Conservation (phyloP, 2,113 vertebrate genomes). For the Gymnocephalus cernua region DNA sequence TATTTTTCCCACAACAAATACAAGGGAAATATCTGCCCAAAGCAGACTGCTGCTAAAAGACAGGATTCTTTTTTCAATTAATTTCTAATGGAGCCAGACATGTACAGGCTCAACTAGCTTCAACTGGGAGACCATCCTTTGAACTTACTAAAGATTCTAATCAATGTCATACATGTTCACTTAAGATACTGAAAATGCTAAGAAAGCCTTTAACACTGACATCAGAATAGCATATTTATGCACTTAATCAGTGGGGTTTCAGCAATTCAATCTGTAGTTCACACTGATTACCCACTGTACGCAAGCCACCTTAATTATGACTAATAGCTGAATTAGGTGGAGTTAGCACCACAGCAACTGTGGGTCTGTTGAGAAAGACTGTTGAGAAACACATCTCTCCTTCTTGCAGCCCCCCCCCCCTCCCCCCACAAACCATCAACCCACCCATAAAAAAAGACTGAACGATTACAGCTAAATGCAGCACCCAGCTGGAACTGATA, state of each 20-base stretch:
- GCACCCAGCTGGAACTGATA: constrained; percentile 78
- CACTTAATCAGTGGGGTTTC: constrained; percentile 49
- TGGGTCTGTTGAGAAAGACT: constrained; percentile 29
- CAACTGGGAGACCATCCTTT: not conserved
- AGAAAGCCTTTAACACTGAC: not conserved
- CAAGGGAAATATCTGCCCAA: constrained; percentile 3
- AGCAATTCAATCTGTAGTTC: constrained; percentile 34
- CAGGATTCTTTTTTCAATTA: constrained; percentile 1
- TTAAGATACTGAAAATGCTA: constrained; percentile 6
- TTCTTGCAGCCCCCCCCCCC: constrained; percentile 4
- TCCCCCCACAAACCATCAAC: too few relatives aligned
- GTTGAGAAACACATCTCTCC: constrained; percentile 25
- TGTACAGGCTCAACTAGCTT: not conserved
- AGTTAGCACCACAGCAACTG: constrained; percentile 38
- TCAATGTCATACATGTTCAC: constrained; percentile 26
- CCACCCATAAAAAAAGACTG: constrained; percentile 18
- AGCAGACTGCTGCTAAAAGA: constrained; percentile 14
- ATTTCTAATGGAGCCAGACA: constrained; percentile 26
- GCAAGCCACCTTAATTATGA: constrained; percentile 55
- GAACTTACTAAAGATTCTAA: constrained; percentile 6
- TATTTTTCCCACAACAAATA: constrained; percentile 19
- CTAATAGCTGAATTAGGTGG: constrained; percentile 56
- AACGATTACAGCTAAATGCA: constrained; percentile 67
- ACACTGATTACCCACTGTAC: constrained; percentile 37
- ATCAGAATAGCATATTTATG: constrained; percentile 28